These are phyloP conservation scores for Plebejus anna DNA, from an alignment of 2,888 invertebrate genomes.

Conservation along the genomic window DNA sequence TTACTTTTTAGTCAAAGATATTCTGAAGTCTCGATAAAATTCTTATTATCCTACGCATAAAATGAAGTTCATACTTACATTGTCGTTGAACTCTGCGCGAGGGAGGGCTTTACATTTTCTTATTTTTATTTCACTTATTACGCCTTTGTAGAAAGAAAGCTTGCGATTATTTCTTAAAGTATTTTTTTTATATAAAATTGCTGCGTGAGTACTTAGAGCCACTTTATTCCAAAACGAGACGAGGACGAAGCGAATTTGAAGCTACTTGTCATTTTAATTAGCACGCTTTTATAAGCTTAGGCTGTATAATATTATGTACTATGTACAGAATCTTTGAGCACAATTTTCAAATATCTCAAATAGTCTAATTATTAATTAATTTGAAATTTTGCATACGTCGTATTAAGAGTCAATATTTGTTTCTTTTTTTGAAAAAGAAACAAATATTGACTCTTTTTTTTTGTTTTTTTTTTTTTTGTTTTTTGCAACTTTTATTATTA, in stretches of 20 bases:
- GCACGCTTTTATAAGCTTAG: no score
- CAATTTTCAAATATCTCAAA: no score
- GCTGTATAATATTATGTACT: no score
- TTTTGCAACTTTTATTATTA: no score
- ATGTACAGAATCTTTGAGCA: no score
- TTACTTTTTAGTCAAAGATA: not conserved
- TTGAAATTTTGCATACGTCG: no score
- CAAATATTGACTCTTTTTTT: no score
- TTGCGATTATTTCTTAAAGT: not conserved
- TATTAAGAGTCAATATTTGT: no score
- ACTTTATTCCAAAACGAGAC: not conserved
- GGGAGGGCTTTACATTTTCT: not conserved
- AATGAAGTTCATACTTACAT: not conserved
- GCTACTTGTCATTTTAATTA: no score
- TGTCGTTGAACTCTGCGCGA: not conserved
- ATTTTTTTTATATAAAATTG: not conserved
- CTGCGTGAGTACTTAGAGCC: not conserved
- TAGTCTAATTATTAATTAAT: no score
- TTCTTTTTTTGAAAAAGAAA: no score
- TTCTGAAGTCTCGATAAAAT: not conserved
- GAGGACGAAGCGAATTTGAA: not conserved
- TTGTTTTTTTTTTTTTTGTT: no score
- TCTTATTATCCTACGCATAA: conserved; percentile 4
- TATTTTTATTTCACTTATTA: conserved; percentile 2
- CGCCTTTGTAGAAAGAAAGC: not conserved